phyloP scores from a whole-genome alignment of 2,797 vertebrate genomes.

The Spinus olivaceus region DNA sequence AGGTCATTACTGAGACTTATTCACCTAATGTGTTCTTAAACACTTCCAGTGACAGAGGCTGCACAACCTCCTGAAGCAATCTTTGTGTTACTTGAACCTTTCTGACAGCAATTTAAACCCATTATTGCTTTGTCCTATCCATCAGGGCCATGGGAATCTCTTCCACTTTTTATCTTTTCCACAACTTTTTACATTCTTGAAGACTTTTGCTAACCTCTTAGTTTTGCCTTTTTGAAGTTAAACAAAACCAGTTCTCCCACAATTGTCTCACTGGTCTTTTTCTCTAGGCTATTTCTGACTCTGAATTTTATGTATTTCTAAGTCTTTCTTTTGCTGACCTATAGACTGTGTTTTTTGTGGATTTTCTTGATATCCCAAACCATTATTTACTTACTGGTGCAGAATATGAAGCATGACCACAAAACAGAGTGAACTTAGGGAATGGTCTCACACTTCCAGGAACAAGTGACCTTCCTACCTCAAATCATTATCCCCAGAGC shows the following conservation, averaged over 20 bases:
- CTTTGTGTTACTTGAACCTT: neutral
- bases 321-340: neutral
- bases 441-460: neutral
- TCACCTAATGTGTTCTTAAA: neutral
- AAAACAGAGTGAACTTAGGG: neutral
- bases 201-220: neutral
- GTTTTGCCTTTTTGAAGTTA: neutral
- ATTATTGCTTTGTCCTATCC: neutral
- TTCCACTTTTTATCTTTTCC: neutral
- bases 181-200: neutral
- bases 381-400: neutral
- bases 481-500: neutral
- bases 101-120: neutral
- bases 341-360: neutral
- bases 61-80: neutral
- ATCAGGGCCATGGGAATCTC: neutral
- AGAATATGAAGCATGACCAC: neutral
- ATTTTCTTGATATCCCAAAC: neutral
- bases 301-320: neutral
- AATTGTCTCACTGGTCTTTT: neutral
- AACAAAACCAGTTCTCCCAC: neutral
- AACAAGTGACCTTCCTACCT: neutral
- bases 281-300: neutral
- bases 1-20: neutral
- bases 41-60: neutral